Evolutionary conservation across 2,888 invertebrate genomes (phyloP).

Genomic region (Tipula lateralis): DNA sequence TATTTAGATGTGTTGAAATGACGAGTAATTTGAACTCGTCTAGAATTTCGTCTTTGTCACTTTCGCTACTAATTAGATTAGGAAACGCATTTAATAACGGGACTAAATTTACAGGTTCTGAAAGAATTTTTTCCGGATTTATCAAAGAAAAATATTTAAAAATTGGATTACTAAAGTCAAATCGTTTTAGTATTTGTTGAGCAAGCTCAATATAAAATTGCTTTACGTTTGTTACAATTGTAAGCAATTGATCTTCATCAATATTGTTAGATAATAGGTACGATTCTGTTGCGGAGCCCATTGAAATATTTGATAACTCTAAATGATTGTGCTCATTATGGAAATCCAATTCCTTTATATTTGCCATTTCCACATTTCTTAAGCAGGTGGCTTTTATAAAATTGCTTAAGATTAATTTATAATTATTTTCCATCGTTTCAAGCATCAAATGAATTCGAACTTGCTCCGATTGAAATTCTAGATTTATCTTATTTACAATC

Average conservation of each 20-base stretch:
- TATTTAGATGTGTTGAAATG: neutral
- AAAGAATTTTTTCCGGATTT: neutral
- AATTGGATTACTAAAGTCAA: neutral
- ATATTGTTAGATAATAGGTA: neutral
- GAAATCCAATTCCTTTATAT: neutral
- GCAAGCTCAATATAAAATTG: neutral
- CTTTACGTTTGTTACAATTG: neutral
- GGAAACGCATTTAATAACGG: neutral
- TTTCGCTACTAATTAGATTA: neutral
- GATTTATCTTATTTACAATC: too few relatives aligned
- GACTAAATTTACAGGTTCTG: neutral
- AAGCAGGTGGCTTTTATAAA: neutral
- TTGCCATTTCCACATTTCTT: neutral
- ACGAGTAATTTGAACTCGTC: neutral
- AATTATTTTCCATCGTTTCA: neutral
- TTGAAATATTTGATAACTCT: neutral
- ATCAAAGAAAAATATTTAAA: neutral
- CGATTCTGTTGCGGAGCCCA: neutral
- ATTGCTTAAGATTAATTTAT: neutral
- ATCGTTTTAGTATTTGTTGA: neutral
- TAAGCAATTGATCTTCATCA: neutral
- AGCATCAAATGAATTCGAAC: neutral
- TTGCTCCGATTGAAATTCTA: too few relatives aligned
- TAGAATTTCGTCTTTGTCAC: neutral
- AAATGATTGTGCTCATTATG: neutral